Percentiles rank a stretch among this genome's conserved stretches.
These are phyloP conservation scores for Forbesichthys papilliferus DNA, from an alignment of 2,113 vertebrate species.

Conservation along the genomic window DNA sequence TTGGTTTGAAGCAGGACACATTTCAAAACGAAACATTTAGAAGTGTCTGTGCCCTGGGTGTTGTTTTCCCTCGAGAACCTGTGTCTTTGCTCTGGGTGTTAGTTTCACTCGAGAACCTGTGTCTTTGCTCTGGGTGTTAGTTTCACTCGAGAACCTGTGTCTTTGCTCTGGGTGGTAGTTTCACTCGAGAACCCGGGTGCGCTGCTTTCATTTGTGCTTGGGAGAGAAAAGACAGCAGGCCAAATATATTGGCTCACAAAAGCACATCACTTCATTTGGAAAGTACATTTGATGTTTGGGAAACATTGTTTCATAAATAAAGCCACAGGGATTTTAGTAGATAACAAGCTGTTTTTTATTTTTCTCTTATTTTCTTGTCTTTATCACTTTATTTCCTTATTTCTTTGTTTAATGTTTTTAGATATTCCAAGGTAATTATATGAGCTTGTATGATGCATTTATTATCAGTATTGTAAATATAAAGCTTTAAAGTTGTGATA, in stretches of 20 bases:
- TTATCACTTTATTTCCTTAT: not conserved
- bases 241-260: conserved; percentile 58
- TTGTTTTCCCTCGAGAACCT: conserved; percentile 53
- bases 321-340: conserved; percentile 27
- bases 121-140: conserved; percentile 58
- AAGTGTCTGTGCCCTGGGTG: conserved; percentile 55
- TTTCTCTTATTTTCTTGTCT: not conserved
- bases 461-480: not conserved
- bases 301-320: conserved; percentile 50
- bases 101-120: conserved; percentile 50
- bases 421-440: not conserved
- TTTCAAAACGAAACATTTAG: conserved; percentile 64
- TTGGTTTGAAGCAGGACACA: conserved; percentile 47
- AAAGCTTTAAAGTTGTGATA: not conserved
- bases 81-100: conserved; percentile 57
- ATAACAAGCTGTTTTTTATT: conserved; percentile 19
- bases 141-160: conserved; percentile 46
- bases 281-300: conserved; percentile 59
- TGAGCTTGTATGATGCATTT: too few species aligned
- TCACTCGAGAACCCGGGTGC: conserved; percentile 42
- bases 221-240: conserved; percentile 27
- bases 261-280: conserved; percentile 71
- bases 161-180: conserved; percentile 61
- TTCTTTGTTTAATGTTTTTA: not conserved
- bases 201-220: conserved; percentile 60